Percentiles rank a stretch among this genome's conserved stretches.
These are phyloP conservation scores for Rotaria magnacalcarata DNA, from an alignment of 2,888 invertebrate genomes.

Conservation along the genomic window DNA sequence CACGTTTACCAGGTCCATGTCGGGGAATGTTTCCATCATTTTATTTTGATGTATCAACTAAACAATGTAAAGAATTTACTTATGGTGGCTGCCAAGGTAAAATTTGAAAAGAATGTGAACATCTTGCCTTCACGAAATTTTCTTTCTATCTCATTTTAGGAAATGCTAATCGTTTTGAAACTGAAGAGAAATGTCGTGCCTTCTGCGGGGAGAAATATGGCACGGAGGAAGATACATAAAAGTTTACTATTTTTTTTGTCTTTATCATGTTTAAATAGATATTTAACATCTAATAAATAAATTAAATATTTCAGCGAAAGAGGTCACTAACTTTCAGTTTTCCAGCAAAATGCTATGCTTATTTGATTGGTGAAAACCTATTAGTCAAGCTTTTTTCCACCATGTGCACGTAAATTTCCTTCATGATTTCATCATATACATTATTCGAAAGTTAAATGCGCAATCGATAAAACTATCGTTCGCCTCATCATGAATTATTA, in stretches of 20 bases:
- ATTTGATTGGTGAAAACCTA: not conserved
- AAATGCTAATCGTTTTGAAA: slow-evolving; percentile 45
- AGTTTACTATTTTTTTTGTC: not conserved
- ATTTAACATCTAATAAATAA: not conserved
- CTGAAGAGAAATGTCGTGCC: not conserved
- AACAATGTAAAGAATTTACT: slow-evolving; percentile 39
- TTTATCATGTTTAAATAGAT: not conserved
- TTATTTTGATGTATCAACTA: slow-evolving; percentile 36
- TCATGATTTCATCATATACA: not conserved
- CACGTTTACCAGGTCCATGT: slow-evolving; percentile 38
- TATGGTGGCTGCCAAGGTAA: slow-evolving; percentile 43
- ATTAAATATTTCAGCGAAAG: not conserved
- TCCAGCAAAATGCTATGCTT: not conserved
- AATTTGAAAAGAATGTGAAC: no score
- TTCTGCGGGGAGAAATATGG: not conserved
- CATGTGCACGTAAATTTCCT: not conserved
- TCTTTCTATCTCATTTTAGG: not conserved
- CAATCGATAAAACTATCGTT: not conserved
- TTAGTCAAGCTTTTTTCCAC: not conserved
- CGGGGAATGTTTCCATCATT: slow-evolving; percentile 39
- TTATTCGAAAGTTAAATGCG: not conserved
- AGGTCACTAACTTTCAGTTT: not conserved
- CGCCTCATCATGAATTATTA: not conserved
- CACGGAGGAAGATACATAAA: not conserved
- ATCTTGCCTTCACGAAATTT: no score